Evolutionary conservation across 2,797 vertebrate species (phyloP), one percentile per base, ranked within the genome.

Genomic region (Channallabes apus): DNA sequence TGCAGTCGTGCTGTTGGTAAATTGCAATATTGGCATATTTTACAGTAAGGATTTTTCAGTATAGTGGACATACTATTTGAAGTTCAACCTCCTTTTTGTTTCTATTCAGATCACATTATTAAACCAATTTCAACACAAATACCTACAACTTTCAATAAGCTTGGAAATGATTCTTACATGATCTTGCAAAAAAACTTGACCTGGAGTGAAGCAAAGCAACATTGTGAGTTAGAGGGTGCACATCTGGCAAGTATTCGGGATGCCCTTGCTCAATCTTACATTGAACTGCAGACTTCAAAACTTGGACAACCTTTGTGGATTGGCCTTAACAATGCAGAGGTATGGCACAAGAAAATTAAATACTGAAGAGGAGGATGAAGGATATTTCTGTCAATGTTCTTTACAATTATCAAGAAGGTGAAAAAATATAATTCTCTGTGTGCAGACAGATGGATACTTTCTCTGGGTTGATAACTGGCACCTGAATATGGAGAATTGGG

Each of bases 321-420:
- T 46, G 97, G 97, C 84, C 94, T 99, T 51, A 98, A 97, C 91
- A 98, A 96, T 90, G 86, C 94, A 9, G 46, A 94, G 97, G 98
- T 98, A 95, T 62, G 72, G 20, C 20, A 78, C 9, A 24, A 5
- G 4, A 61, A 78, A 77, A 77, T 35, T 0, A 32, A 32, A 58
- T 35, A 35, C 0, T 9, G 24, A 56, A 12, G 3, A 59, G 20
- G 1, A 59, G 17, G 8, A 77, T 56, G 20, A 35, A 35, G 9
- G 4, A 38, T 15, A 3, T 58, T 9, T 18, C 27, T 32, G 46
- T 3, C n/a, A 29, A 56, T 20, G n/a, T 20, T 32, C n/a, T 29
- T 17, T 32, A 32, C 20, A 58, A 24, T 20, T 1, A 76, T 58
- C 8, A 76, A 32, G 58, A 54, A 73, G 11, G 17, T 41, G 22